These are phyloP conservation scores for Gadus macrocephalus DNA, from an alignment of 2,113 vertebrate genomes.

Conservation along the genomic window DNA sequence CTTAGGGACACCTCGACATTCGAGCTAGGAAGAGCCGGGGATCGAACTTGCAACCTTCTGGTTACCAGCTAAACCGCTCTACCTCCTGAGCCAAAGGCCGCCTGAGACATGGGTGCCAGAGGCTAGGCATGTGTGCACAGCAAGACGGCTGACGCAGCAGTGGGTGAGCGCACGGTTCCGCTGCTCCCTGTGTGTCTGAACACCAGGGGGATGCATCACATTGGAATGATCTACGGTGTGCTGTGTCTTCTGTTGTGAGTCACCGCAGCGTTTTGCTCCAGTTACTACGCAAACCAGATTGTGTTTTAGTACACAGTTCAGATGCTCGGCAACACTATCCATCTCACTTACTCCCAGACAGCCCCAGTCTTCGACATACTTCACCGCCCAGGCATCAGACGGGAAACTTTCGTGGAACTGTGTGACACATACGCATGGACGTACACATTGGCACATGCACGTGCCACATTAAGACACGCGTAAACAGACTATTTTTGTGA, in stretches of 20 bases:
- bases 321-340: neutral
- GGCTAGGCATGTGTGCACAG: neutral
- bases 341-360: neutral
- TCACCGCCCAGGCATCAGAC: neutral
- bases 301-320: neutral
- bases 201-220: neutral
- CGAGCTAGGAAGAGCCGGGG: too few species aligned
- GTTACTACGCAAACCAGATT: conserved; percentile 4
- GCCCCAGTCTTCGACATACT: neutral
- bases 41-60: too few species aligned
- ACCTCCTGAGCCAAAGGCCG: too few species aligned
- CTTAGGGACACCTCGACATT: too few species aligned
- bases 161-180: neutral
- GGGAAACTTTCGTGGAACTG: neutral
- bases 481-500: neutral
- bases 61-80: too few species aligned
- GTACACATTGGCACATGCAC: neutral
- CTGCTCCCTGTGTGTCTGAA: neutral
- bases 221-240: neutral
- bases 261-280: conserved; percentile 1
- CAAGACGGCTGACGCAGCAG: too few species aligned
- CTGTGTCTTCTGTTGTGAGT: conserved; percentile 13
- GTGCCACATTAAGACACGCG: neutral
- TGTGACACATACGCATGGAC: too few species aligned
- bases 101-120: too few species aligned